Evolutionary conservation across 2,113 vertebrate species (phyloP).

Genomic region (Hippopotamus amphibius): DNA sequence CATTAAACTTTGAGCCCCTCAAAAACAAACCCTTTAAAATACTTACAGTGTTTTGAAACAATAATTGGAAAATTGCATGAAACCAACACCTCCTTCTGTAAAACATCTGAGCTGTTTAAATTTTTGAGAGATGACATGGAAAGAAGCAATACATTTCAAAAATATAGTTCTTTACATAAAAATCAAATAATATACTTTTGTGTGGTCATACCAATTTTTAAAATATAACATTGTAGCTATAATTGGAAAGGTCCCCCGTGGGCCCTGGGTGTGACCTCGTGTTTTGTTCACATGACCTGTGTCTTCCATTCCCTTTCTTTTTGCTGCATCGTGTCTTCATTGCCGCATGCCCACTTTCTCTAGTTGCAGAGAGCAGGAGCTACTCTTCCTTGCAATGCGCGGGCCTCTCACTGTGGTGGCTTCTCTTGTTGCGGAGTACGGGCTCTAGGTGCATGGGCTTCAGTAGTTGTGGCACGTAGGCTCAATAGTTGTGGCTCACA

Average conservation of each 20-base stretch:
- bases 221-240: not conserved
- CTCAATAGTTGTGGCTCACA: too few relatives aligned
- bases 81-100: not conserved
- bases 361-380: too few relatives aligned
- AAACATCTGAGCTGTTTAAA: not conserved
- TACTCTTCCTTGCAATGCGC: too few relatives aligned
- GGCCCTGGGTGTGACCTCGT: rapidly evolving
- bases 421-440: too few relatives aligned
- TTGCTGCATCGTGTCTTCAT: too few relatives aligned
- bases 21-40: not conserved
- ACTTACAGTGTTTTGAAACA: slow-evolving; percentile 40
- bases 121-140: not conserved
- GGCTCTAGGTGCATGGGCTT: too few relatives aligned
- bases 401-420: too few relatives aligned
- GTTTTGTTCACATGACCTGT: not conserved
- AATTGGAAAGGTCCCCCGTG: not conserved
- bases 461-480: too few relatives aligned
- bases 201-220: not conserved
- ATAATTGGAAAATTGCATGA: slow-evolving; percentile 23
- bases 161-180: not conserved
- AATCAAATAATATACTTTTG: not conserved
- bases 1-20: slow-evolving; percentile 17
- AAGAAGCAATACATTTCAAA: not conserved
- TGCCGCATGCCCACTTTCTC: too few relatives aligned
- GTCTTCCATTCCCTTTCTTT: not conserved